Base-by-base conservation (phyloP, 2,797 vertebrate species). In the Malacoraja senta region DNA sequence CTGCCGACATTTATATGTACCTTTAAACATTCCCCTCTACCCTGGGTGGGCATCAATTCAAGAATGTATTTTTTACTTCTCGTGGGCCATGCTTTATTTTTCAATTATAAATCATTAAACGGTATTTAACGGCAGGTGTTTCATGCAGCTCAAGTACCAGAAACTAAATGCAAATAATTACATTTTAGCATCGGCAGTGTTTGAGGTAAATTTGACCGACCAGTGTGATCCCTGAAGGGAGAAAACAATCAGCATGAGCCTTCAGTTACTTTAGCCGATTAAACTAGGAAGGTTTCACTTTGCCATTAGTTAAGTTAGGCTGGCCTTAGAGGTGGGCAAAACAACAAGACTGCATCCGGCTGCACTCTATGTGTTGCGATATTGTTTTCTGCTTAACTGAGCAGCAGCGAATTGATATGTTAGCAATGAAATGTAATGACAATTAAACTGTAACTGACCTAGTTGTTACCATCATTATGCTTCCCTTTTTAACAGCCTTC, bases 361-460 rank as follows among this genome's bases (percentile, higher is more conserved):
- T 93, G 95, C 96, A 95, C 95, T 94, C 95, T 97, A 96, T 96
- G 95, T 95, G 96, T 94, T 96, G 96, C 97, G 95, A 96, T 96
- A 96, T 96, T 97, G 97, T 97, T 98, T 98, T 98, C 97, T 98
- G 98, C 97, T 98, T 97, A 97, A 96, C 96, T 97, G 98, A 98
- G 98, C 98, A 97, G 96, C 96, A 96, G 96, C 96, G 96, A 97
- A 98, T 97, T 98, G 98, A 98, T 98, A 97, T 96, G 97, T 97
- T 98, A 95, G 96, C 97, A 97, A 97, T 97, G 97, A 98, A 97
- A 97, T 97, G 97, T 97, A 97, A 97, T 98, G 97, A 98, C 97
- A 98, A 98, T 99, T 98, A 98, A 98, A 98, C 97, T 98, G 97
- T 97, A 98, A 98, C 97, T 98, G 98, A 98, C 98, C 98, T 97